Conservation (phyloP, 2,113 vertebrate genomes). For the Chroicocephalus ridibundus region DNA sequence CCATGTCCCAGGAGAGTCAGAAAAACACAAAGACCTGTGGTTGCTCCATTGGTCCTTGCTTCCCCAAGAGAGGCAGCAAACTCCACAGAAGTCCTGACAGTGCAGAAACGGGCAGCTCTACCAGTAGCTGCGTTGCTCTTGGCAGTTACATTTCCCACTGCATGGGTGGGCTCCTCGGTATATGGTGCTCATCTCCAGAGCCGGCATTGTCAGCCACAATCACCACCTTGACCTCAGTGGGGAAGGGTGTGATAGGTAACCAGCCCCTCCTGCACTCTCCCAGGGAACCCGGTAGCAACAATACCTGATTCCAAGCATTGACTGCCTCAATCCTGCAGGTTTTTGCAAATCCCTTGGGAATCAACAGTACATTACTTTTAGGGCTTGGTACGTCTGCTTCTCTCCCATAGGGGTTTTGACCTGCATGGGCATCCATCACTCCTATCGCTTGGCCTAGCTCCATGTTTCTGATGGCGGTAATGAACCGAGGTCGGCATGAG, state of each 20-base stretch:
- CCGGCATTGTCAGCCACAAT: neutral
- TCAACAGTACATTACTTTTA: neutral
- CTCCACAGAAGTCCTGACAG: neutral
- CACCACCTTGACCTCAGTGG: neutral
- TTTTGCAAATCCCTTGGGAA: neutral
- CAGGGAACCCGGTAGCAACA: neutral
- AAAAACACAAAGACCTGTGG: neutral
- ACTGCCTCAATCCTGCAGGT: neutral
- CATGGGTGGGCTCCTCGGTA: neutral
- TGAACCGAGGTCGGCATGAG: fast-evolving
- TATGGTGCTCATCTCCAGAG: neutral
- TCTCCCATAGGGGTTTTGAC: neutral
- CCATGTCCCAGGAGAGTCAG: neutral
- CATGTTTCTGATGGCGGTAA: neutral
- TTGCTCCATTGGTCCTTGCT: neutral
- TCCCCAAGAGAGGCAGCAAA: neutral
- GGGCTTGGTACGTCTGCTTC: neutral
- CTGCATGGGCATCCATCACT: neutral
- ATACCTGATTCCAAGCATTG: neutral
- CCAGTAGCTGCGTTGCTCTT: neutral
- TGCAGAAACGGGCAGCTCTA: neutral
- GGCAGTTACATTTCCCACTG: fast-evolving
- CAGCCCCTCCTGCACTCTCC: neutral
- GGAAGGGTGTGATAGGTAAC: neutral
- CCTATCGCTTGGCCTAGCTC: neutral